Evolutionary conservation across 2,113 vertebrate genomes (phyloP).

Genomic region (Caloenas nicobarica): DNA sequence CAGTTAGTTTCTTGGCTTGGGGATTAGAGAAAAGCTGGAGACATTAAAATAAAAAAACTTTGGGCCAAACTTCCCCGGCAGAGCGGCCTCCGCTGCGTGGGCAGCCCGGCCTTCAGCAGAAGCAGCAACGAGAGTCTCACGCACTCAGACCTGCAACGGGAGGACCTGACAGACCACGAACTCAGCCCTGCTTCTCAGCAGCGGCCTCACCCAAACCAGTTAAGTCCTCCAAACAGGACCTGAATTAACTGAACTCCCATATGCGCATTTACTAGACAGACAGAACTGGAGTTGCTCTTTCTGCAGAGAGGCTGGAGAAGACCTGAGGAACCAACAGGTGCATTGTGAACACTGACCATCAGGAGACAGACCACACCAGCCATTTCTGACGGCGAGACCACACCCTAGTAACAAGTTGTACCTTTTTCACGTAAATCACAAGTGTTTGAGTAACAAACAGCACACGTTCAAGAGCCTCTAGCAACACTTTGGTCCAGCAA

Average conservation of each 20-base stretch:
- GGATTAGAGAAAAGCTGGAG: conserved; percentile 30
- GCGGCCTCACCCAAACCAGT: background rate
- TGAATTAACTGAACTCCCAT: background rate
- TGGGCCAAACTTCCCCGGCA: background rate
- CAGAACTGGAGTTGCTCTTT: background rate
- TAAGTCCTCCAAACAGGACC: background rate
- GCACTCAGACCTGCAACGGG: background rate
- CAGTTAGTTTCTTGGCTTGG: conserved; percentile 14
- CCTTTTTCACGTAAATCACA: background rate
- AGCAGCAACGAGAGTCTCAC: background rate
- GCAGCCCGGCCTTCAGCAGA: background rate
- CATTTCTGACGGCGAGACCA: background rate
- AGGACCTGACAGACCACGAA: background rate
- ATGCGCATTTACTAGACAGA: background rate
- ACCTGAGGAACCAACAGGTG: background rate
- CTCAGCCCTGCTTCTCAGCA: background rate
- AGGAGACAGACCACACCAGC: background rate
- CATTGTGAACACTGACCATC: background rate
- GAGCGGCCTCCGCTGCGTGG: background rate
- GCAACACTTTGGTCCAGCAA: background rate
- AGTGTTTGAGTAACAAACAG: background rate
- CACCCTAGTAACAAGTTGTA: background rate
- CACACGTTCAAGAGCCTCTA: background rate
- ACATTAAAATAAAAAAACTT: background rate
- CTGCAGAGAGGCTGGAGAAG: background rate